Base-by-base conservation (phyloP, 1,140 invertebrate genomes). In the Diabrotica undecimpunctata region DNA sequence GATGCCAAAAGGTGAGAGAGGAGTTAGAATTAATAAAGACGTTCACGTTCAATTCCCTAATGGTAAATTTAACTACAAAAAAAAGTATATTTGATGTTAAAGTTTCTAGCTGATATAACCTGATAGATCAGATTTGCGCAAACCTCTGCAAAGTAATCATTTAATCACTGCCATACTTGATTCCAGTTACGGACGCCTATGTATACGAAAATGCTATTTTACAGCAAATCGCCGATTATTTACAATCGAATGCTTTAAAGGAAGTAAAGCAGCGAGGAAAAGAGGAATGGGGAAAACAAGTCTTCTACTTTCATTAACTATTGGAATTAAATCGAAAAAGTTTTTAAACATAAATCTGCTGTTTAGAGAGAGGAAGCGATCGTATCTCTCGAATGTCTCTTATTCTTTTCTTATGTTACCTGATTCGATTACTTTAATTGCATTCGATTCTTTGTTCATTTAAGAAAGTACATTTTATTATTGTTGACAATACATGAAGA, bases 271-370 rank as follows among this genome's bases (percentile, higher is more conserved):
- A 54, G 12, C 25, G 35, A 54, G 8, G 0, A 54, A 13, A 54
- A 54, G 12, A 13, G 35, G 7, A 9, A 13, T 9, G 12, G 54
- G 12, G 54, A 9, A 54, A 35, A 3, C 12, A 12, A 35, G 41
- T 46, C 41, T 46, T 46, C n/a, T 46, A 8, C 41, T 46, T 46
- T 46, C 41, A 46, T 46, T 46, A 46, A 46, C 41, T 46, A 46
- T 46, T 46, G 8, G 41, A 46, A 46, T 46, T 46, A 46, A 46
- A 46, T 46, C 41, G 41, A n/a, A 46, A 46, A 46, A 46, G 4
- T 46, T 46, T 46, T 46, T 46, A 46, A 46, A 46, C 41, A 46
- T 46, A 46, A 46, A 46, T 46, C 41, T 46, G 41, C 41, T 46
- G 41, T 46, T 46, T 46, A n/a, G 41, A 46, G n/a, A 46, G 41